Percentiles rank a stretch among this genome's conserved stretches.
phyloP scores from a whole-genome alignment of 1,140 invertebrate genomes.

The Adoxophyes honmai region DNA sequence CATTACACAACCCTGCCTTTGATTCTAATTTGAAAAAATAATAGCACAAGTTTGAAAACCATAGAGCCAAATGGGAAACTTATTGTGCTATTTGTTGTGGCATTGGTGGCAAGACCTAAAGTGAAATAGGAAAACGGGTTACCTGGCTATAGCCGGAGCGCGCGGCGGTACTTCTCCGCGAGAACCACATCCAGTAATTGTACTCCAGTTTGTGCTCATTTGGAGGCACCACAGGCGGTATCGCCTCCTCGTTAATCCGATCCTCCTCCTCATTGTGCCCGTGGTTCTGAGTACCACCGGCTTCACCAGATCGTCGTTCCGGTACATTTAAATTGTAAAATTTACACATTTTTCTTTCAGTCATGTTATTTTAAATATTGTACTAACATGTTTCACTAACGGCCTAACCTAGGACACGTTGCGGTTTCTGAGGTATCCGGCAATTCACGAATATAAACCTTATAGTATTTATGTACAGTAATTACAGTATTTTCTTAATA shows the following conservation, averaged over 20 bases:
- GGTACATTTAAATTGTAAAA: slow-evolving; percentile 75
- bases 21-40: too few relatives aligned
- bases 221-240: slow-evolving; percentile 82
- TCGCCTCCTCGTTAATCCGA: slow-evolving; percentile 46
- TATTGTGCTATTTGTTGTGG: too few relatives aligned
- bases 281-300: slow-evolving; percentile 39
- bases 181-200: slow-evolving; percentile 94
- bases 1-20: too few relatives aligned
- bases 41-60: too few relatives aligned
- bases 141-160: slow-evolving; percentile 71
- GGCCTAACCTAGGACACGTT: slow-evolving; percentile 74
- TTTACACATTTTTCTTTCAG: slow-evolving; percentile 75
- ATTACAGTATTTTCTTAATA: slow-evolving; percentile 32
- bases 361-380: slow-evolving; percentile 65
- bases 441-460: slow-evolving; percentile 35
- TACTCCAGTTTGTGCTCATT: slow-evolving; percentile 93
- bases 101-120: too few relatives aligned
- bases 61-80: too few relatives aligned
- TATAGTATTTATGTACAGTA: slow-evolving; percentile 29
- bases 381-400: slow-evolving; percentile 72
- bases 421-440: slow-evolving; percentile 44
- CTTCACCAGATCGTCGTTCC: slow-evolving; percentile 64
- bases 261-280: slow-evolving; percentile 57
- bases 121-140: background rate
- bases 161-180: slow-evolving; percentile 79